Base-by-base conservation (phyloP, 2,888 invertebrate genomes). In the Coenonympha arcania region DNA sequence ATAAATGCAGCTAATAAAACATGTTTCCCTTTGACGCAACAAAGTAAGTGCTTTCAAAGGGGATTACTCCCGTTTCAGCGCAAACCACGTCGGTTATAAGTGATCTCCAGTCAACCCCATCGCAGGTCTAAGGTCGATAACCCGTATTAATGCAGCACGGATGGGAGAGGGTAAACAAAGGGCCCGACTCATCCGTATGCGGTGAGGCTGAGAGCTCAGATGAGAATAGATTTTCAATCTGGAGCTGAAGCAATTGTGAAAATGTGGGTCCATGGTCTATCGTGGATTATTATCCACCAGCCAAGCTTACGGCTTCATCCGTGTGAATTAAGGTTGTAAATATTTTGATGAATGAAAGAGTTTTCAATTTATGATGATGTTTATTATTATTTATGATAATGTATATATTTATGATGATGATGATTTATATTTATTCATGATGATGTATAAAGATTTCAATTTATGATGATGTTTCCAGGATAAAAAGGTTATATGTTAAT, bases 131-230 rank as follows among this genome's bases (percentile, higher is more conserved):
- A 28, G 57, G 56, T 55, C 51, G 54, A 53, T 47, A 55, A 54
- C 65, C 57, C 50, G 52, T 37, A 34, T 55, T 51, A 51, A 61
- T 52, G 55, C 54, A 63, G 55, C 53, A 54, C 42, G 54, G 62
- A 65, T 69, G 64, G 63, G 57, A 50, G 56, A 48, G 57, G 48
- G 63, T 66, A 71, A 68, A 69, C 65, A 70, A 53, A 65, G 65
- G 62, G 64, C 44, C 36, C 40, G 36, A 39, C 49, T 24, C 44
- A 44, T 44, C 33, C 43, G 41, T 48, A 40, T 45, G 34, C 37
- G 39, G 37, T 41, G 48, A 50, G 44, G 13, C 13, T 48, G 26
- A 16, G 26, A 37, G 16, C 11, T 16, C 33, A 31, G 47, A 51
- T 51, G 28, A 52, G 43, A 48, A 52, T 52, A 52, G 51, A 51